phyloP scores from a whole-genome alignment of 2,113 vertebrate genomes.

The Bambusicola thoracicus region DNA sequence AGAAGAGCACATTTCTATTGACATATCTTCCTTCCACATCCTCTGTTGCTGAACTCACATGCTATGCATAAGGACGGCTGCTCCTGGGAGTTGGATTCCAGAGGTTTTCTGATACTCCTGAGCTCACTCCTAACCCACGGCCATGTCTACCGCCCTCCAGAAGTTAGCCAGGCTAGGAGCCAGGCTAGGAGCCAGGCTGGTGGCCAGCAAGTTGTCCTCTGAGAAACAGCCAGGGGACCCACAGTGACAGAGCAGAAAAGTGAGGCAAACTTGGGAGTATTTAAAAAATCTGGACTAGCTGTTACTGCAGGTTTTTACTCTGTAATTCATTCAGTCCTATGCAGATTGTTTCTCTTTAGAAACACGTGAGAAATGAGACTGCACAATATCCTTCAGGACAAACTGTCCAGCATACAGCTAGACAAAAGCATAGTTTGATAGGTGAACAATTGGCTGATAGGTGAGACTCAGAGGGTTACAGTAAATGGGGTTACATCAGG shows the following conservation, averaged over 20 bases:
- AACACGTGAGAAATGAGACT: not conserved
- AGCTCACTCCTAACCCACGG: not conserved
- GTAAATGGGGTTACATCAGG: too few relatives aligned
- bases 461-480: too few relatives aligned
- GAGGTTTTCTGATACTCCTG: not conserved
- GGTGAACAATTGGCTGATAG: too few relatives aligned
- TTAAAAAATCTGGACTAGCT: not conserved
- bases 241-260: not conserved
- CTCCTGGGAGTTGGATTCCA: fast-evolving
- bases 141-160: not conserved
- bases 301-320: not conserved
- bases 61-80: not conserved
- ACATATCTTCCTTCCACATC: not conserved
- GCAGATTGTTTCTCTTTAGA: not conserved
- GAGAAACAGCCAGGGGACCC: not conserved
- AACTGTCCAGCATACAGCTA: too few relatives aligned
- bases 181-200: not conserved
- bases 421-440: too few relatives aligned
- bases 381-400: too few relatives aligned
- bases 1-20: not conserved
- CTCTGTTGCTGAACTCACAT: not conserved
- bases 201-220: not conserved
- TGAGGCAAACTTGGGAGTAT: not conserved
- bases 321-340: not conserved
- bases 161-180: not conserved